Conservation (phyloP, 2,797 vertebrate genomes). For the Malurus leucopterus region DNA sequence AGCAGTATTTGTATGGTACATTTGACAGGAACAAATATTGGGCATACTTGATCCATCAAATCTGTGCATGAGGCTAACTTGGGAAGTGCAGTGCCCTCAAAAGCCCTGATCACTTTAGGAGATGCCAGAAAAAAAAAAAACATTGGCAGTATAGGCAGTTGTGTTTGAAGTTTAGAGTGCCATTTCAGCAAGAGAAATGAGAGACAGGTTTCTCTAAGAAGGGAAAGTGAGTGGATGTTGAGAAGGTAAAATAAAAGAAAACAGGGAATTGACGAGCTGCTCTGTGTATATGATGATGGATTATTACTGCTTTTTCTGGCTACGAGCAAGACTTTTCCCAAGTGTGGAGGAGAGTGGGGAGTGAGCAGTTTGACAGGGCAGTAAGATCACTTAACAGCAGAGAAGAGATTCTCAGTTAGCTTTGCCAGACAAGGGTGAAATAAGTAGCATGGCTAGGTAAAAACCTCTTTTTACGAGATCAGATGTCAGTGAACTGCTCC, state of each 20-base stretch:
- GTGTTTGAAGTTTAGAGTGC: background rate
- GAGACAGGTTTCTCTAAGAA: background rate
- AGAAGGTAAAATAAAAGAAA: slow-evolving; percentile 23
- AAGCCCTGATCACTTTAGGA: background rate
- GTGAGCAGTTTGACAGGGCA: slow-evolving; percentile 1
- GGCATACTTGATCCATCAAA: background rate
- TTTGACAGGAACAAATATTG: background rate
- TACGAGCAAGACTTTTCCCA: background rate
- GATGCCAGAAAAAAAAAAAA: background rate
- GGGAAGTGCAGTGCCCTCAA: background rate
- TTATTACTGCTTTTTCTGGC: slow-evolving; percentile 18
- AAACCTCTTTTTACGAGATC: background rate
- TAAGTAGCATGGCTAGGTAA: background rate
- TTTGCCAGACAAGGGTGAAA: background rate
- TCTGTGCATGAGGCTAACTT: background rate
- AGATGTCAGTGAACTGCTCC: background rate
- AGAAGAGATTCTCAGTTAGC: background rate
- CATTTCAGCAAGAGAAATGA: background rate
- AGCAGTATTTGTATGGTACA: background rate
- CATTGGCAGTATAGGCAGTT: background rate
- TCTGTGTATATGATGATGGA: slow-evolving; percentile 7
- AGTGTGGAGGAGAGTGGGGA: background rate
- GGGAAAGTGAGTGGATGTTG: background rate
- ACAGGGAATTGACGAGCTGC: background rate
- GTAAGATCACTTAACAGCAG: background rate